Evolutionary conservation across 1,140 invertebrate genomes (phyloP), one percentile per base, ranked within the genome.

Genomic region (Polyergus mexicanus): DNA sequence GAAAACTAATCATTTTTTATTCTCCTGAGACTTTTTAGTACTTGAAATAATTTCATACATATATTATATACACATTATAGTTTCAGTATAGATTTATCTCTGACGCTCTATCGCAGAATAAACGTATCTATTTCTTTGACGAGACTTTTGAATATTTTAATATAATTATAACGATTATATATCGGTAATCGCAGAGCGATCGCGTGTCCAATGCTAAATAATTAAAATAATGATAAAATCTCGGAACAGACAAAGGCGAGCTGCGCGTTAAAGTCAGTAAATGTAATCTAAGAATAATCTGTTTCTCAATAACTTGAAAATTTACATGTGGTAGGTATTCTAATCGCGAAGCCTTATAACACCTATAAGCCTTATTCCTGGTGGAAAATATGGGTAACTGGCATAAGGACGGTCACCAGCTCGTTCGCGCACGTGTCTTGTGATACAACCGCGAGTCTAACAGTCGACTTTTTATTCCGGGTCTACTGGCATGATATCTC

Each of bases 311-410:
- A 65, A 66, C 56, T 88, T 47, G 88, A 89, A 89, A 89, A 87
- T 89, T 44, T 76, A 76, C 66, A 63, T 80, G 47, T 22, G 74
- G 35, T 60, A 25, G 63, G 41, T 88, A 83, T 76, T 76, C 75
- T 86, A 54, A 28, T 86, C 51, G 84, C 44, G 47, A 38, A 71
- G 77, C 71, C 56, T n/a, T 51, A 56, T 25, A 44, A 25, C 11
- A 13, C 65, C 51, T 83, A 25, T 22, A 19, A 71, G 58, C 56
- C 65, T 90, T 77, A 81, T 90, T 90, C 88, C 88, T 90, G 88
- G 63, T 90, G 87, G 85, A 90, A 90, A 90, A 90, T 89, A 62
- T 85, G 60, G 88, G 89, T 90, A 90, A 90, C 38, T 87, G 69
- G 89, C 44, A 81, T 90, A 90, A 90, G 89, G 89, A 90, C 88